phyloP scores from a whole-genome alignment of 2,113 vertebrate genomes.

The Takifugu bimaculatus region DNA sequence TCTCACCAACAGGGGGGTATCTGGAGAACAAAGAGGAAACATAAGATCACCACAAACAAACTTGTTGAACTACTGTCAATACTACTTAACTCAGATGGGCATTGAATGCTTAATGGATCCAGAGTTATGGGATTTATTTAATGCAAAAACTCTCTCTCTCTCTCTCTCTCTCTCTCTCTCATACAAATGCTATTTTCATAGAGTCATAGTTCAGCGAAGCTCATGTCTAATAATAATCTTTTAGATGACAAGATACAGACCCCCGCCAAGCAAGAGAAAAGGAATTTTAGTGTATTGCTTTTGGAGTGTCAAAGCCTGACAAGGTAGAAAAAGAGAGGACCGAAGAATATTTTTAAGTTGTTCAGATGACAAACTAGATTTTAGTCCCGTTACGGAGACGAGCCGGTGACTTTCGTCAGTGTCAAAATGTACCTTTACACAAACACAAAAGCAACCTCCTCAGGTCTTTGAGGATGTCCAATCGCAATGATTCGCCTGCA shows the following conservation, averaged over 20 bases:
- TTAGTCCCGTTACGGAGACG: neutral
- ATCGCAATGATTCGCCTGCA: no score
- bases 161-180: neutral
- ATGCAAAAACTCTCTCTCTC: no score
- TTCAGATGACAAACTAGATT: constrained; percentile 14
- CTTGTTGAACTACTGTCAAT: no score
- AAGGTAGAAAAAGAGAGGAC: constrained; percentile 8
- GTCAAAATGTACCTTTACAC: neutral
- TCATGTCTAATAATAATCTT: constrained; percentile 52
- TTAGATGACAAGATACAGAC: constrained; percentile 34
- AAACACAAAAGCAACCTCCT: neutral
- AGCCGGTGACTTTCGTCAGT: neutral
- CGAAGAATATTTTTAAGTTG: constrained; percentile 6
- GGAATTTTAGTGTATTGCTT: neutral
- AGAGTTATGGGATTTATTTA: no score
- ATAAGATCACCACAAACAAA: no score
- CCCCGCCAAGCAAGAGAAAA: constrained; percentile 14
- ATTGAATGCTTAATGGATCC: no score
- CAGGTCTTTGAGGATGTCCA: no score
- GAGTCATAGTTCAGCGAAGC: constrained; percentile 45
- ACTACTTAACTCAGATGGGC: no score
- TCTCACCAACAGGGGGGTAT: constrained; percentile 90
- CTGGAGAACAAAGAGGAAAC: constrained; percentile 55
- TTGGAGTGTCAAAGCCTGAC: constrained; percentile 8
- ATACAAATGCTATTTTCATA: constrained; percentile 29